These are phyloP conservation scores for Epinotia ramella DNA, from an alignment of 2,888 invertebrate genomes.

Conservation along the genomic window DNA sequence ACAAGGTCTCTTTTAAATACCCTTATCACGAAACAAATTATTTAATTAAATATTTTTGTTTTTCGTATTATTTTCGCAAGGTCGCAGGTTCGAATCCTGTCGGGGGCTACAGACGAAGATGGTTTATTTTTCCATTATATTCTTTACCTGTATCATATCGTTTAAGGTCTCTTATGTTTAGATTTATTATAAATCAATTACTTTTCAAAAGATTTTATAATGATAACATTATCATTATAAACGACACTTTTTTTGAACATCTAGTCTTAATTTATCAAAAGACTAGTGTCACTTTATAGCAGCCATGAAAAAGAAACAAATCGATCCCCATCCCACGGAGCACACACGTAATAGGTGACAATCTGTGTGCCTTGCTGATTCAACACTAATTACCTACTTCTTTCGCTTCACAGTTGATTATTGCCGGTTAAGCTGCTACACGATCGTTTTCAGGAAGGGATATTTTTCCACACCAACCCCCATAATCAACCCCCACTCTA, in stretches of 20 bases:
- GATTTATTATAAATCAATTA: not conserved
- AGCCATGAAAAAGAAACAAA: not conserved
- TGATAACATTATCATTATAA: no score
- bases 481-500: no score
- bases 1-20: no score
- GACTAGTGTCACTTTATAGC: no score
- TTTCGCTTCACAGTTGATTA: conserved; percentile 59
- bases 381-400: conserved; percentile 61
- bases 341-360: conserved; percentile 50
- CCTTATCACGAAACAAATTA: no score
- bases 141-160: no score
- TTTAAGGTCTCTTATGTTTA: no score
- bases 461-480: conserved; percentile 53
- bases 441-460: conserved; percentile 54
- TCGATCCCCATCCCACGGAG: not conserved
- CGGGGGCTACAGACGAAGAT: no score
- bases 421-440: conserved; percentile 53
- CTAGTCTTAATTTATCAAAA: not conserved
- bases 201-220: not conserved
- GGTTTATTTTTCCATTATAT: no score
- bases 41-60: no score
- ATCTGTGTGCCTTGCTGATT: conserved; percentile 54
- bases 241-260: not conserved
- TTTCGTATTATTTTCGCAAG: no score
- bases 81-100: no score